A percentile compares a stretch with the other conserved stretches of the same genome.
phyloP scores from a whole-genome alignment of 2,888 invertebrate genomes.

The Himalopsyche kuldschensis region DNA sequence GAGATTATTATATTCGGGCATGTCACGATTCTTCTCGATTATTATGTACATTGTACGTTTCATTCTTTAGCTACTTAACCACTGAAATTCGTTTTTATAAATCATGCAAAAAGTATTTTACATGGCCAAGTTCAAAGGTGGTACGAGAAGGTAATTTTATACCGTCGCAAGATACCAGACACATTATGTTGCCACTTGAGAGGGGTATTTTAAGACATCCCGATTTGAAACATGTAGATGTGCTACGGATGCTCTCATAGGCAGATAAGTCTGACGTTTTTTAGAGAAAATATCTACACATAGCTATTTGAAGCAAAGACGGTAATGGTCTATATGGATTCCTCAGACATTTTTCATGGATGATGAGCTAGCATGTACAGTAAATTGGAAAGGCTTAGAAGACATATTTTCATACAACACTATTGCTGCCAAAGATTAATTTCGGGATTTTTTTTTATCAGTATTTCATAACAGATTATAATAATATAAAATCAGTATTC shows the following conservation, averaged over 20 bases:
- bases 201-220: conserved; percentile 16
- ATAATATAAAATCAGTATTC: too few relatives aligned
- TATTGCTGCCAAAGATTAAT: too few relatives aligned
- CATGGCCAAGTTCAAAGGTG: conserved; percentile 18
- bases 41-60: too few relatives aligned
- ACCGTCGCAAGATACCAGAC: conserved; percentile 4
- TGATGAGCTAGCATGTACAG: neutral
- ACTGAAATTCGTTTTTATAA: neutral
- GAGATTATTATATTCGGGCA: too few relatives aligned
- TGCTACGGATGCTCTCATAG: conserved; percentile 4
- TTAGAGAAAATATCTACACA: neutral
- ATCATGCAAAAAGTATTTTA: neutral
- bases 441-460: too few relatives aligned
- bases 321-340: neutral
- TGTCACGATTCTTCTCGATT: too few relatives aligned
- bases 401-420: too few relatives aligned
- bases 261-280: neutral
- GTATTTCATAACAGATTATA: too few relatives aligned
- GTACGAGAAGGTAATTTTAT: conserved; percentile 9
- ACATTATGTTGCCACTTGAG: conserved; percentile 14
- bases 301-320: neutral
- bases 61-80: neutral
- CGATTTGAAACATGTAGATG: neutral
- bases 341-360: neutral
- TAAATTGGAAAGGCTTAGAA: neutral